Conservation (phyloP, 2,113 vertebrate genomes). For the Eleginops maclovinus region DNA sequence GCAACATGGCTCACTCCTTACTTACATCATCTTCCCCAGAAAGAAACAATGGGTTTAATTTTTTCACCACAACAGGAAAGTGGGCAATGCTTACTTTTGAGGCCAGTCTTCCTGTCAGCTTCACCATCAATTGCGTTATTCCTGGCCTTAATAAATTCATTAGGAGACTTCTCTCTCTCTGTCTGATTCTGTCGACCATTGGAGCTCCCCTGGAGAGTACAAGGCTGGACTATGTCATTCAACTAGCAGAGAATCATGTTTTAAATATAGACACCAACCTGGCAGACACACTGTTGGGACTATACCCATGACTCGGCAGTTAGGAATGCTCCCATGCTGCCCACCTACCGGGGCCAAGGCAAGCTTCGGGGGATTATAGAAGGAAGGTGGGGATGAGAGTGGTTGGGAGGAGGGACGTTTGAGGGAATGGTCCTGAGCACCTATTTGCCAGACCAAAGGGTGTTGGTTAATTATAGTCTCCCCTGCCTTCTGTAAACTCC, state of each 20-base stretch:
- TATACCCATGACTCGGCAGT: conserved; percentile 67
- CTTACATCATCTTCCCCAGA: no score
- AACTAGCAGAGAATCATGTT: conserved; percentile 43
- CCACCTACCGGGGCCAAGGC: conserved; percentile 42
- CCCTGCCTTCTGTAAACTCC: conserved; percentile 12
- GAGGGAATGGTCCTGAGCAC: conserved; percentile 12
- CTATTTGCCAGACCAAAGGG: conserved; percentile 26
- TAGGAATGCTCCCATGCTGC: conserved; percentile 61
- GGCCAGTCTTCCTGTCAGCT: neutral
- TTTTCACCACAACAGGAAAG: no score
- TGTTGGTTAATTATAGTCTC: conserved; percentile 72
- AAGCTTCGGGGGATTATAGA: conserved; percentile 37
- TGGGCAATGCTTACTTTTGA: no score
- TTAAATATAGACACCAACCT: conserved; percentile 72
- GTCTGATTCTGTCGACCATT: neutral
- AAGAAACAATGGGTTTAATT: no score
- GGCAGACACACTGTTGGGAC: conserved; percentile 48
- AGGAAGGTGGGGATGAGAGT: neutral
- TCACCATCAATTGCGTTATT: neutral
- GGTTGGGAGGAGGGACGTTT: neutral
- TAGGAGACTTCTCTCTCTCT: conserved; percentile 17
- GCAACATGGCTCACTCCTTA: no score
- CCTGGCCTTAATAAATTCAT: conserved; percentile 8
- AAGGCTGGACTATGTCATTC: conserved; percentile 59
- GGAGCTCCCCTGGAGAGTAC: conserved; percentile 56